Conservation (phyloP, 2,888 invertebrate species). For the Anthophora plumipes region DNA sequence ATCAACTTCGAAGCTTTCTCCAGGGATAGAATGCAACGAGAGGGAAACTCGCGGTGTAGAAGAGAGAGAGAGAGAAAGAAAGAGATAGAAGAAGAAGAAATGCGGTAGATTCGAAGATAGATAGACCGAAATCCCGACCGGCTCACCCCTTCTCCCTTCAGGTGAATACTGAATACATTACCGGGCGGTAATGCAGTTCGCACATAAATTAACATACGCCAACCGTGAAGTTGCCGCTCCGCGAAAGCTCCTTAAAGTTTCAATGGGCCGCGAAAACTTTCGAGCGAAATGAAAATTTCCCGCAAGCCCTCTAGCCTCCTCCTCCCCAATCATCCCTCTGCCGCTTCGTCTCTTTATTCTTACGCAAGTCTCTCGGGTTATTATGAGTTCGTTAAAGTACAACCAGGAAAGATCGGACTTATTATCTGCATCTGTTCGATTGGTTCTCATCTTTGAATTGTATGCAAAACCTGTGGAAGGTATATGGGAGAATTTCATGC, state of each 20-base stretch:
- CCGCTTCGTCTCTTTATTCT: conserved; percentile 31
- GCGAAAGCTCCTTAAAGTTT: conserved; percentile 71
- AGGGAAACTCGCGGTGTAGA: conserved; percentile 1
- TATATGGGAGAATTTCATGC: no score
- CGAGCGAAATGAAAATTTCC: conserved; percentile 71
- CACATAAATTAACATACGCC: conserved; percentile 74
- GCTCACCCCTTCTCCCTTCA: conserved; percentile 20
- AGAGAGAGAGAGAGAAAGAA: no score
- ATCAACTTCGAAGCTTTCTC: background rate
- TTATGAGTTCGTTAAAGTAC: conserved; percentile 51
- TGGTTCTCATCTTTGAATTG: conserved; percentile 12
- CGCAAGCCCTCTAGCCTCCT: conserved; percentile 34
- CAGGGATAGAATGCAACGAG: background rate
- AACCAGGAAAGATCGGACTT: conserved; percentile 24
- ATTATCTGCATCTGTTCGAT: conserved; percentile 35
- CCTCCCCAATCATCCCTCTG: background rate
- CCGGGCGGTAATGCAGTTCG: conserved; percentile 70
- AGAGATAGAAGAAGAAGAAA: background rate
- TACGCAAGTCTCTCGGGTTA: conserved; percentile 39
- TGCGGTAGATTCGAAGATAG: conserved; percentile 33
- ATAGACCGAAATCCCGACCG: conserved; percentile 48
- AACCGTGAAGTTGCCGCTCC: conserved; percentile 60
- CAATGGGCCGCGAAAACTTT: conserved; percentile 73
- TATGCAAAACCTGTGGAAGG: background rate
- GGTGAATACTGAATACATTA: conserved; percentile 72